Evolutionary conservation across 2,888 invertebrate species (phyloP).

Genomic region (Platycheirus albimanus): DNA sequence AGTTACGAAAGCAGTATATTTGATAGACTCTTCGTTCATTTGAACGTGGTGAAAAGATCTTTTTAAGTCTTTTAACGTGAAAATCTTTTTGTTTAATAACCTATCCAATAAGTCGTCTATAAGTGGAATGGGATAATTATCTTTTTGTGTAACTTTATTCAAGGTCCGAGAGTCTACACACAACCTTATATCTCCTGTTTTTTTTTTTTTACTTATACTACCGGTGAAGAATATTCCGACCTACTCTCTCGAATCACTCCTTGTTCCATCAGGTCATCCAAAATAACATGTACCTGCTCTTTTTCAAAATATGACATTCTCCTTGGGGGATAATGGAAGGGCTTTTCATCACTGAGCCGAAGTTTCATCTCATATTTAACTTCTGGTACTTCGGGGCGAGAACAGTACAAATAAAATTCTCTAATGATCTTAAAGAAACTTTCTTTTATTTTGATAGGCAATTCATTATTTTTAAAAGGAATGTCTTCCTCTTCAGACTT

Average conservation of each 20-base stretch:
- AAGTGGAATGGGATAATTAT: constrained; percentile 63
- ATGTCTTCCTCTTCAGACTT: neutral
- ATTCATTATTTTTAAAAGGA: neutral
- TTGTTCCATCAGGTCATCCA: too few species aligned
- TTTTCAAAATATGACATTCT: constrained; percentile 36
- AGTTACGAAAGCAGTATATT: constrained; percentile 74
- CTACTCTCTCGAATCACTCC: constrained; percentile 36
- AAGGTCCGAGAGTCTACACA: constrained; percentile 63
- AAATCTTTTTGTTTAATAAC: constrained; percentile 66
- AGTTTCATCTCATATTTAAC: constrained; percentile 39
- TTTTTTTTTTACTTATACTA: constrained; percentile 54
- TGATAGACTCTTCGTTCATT: constrained; percentile 64
- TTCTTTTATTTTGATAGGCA: neutral
- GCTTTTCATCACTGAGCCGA: constrained; percentile 26
- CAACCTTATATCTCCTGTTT: constrained; percentile 37
- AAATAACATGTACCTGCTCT: constrained; percentile 25
- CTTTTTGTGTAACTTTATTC: constrained; percentile 59
- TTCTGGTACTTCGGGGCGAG: constrained; percentile 38
- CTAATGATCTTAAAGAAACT: constrained; percentile 29
- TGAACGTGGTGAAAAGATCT: constrained; percentile 73
- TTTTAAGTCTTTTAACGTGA: constrained; percentile 68
- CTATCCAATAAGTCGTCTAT: constrained; percentile 66
- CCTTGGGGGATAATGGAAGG: constrained; percentile 39
- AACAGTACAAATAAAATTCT: constrained; percentile 18
- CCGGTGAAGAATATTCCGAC: constrained; percentile 43